A percentile compares a stretch with the other conserved stretches of the same genome.
phyloP scores from a whole-genome alignment of 2,888 invertebrate species.

The Drosophila picticornis region DNA sequence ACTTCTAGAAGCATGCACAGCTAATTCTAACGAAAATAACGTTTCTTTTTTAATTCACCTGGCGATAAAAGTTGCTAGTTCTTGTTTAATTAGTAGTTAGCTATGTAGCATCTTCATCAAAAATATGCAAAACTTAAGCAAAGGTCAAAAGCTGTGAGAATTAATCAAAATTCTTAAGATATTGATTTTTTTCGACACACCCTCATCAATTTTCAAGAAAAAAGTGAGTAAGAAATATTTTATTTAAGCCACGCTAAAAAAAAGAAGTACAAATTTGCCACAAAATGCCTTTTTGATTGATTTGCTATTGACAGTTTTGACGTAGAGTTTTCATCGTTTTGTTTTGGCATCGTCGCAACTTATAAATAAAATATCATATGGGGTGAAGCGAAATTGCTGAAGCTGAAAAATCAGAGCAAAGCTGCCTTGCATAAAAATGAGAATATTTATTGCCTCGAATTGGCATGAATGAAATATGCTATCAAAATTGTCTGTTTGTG shows the following conservation, averaged over 20 bases:
- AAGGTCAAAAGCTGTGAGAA: neutral
- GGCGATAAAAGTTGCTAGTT: neutral
- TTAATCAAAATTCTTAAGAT: constrained; percentile 9
- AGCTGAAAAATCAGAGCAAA: constrained; percentile 42
- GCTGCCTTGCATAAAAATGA: constrained; percentile 33
- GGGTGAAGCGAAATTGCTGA: constrained; percentile 5
- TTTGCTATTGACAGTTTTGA: constrained; percentile 76
- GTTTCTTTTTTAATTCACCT: neutral
- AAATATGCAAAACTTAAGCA: neutral
- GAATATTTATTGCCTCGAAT: constrained; percentile 70
- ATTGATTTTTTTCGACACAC: constrained; percentile 52
- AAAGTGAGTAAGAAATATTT: constrained; percentile 27
- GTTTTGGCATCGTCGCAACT: constrained; percentile 42
- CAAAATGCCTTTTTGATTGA: constrained; percentile 78
- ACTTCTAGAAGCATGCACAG: neutral
- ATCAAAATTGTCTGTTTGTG: constrained; percentile 77
- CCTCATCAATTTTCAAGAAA: constrained; percentile 6
- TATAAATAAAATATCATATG: constrained; percentile 76
- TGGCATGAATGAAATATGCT: constrained; percentile 75
- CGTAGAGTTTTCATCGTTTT: constrained; percentile 63
- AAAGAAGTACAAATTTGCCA: constrained; percentile 22
- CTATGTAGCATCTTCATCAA: too few relatives aligned
- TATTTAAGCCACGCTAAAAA: constrained; percentile 21
- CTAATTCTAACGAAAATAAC: neutral
- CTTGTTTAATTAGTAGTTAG: neutral